These are phyloP conservation scores for Australoheros scitulus DNA, from an alignment of 2,113 vertebrate species.

Conservation along the genomic window DNA sequence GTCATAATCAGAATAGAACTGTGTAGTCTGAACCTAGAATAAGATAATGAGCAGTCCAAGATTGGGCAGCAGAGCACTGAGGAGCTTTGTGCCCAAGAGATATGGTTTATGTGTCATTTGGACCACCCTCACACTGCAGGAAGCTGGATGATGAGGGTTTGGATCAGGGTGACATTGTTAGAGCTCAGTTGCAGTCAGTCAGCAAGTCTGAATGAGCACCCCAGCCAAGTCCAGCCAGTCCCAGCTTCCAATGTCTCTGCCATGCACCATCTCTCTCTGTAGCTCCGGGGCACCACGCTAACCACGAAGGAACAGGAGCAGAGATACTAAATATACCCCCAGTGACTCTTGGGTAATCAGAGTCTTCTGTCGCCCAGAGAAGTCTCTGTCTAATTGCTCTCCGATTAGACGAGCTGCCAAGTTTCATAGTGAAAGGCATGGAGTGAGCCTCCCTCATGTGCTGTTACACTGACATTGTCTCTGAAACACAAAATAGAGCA, in stretches of 20 bases:
- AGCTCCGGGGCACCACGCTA: constrained; percentile 63
- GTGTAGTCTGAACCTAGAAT: not conserved
- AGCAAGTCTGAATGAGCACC: constrained; percentile 7
- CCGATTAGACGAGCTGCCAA: constrained; percentile 78
- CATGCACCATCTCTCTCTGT: constrained; percentile 31
- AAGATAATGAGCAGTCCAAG: constrained; percentile 4
- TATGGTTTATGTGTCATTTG: constrained; percentile 12
- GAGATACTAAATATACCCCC: constrained; percentile 80
- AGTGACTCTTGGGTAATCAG: constrained; percentile 82
- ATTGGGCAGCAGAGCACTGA: not conserved
- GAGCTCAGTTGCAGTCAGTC: constrained; percentile 14
- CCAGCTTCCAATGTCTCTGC: constrained; percentile 22
- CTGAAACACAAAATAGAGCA: constrained; percentile 43
- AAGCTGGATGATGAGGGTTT: constrained; percentile 25
- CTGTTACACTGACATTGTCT: constrained; percentile 62
- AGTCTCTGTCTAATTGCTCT: constrained; percentile 79
- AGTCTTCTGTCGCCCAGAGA: constrained; percentile 75
- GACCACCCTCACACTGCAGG: constrained; percentile 5
- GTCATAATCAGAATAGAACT: not conserved
- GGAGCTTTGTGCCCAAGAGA: not conserved
- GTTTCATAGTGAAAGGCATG: constrained; percentile 57
- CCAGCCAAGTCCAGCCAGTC: constrained; percentile 33
- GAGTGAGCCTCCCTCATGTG: constrained; percentile 52
- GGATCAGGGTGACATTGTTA: constrained; percentile 31
- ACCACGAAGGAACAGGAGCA: constrained; percentile 62